Percentiles rank a stretch among this genome's conserved stretches.
phyloP scores from a whole-genome alignment of 2,888 invertebrate genomes.

The Agonopterix heracliana region DNA sequence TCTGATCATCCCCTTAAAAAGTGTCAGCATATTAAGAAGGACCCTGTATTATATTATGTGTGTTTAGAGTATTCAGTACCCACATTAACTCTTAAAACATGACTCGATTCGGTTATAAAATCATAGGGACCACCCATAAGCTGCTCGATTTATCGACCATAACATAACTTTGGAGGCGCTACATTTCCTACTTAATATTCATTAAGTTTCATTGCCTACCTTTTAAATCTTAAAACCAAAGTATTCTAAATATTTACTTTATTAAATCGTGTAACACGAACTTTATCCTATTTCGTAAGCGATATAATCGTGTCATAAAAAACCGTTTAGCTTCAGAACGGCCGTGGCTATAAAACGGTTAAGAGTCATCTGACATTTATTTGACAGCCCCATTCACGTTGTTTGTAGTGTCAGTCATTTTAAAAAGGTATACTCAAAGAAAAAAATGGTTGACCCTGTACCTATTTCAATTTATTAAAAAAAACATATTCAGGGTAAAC shows the following conservation, averaged over 20 bases:
- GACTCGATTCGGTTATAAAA: no score
- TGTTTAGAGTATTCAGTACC: no score
- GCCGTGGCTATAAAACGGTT: slow-evolving; percentile 30
- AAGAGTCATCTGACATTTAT: slow-evolving; percentile 44
- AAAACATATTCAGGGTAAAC: no score
- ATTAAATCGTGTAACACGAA: slow-evolving; percentile 2
- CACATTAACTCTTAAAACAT: no score
- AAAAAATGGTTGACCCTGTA: no score
- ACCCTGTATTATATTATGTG: no score
- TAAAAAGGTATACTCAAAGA: not conserved
- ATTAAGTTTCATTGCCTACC: not conserved
- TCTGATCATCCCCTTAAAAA: no score
- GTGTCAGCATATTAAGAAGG: no score
- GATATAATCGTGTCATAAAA: slow-evolving; percentile 46
- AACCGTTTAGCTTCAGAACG: slow-evolving; percentile 36
- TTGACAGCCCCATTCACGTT: slow-evolving; percentile 25
- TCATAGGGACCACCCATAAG: no score
- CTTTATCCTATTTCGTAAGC: slow-evolving; percentile 1
- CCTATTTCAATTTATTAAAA: no score
- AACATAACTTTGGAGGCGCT: not conserved
- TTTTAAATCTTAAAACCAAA: not conserved
- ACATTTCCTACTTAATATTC: not conserved
- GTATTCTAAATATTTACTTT: no score
- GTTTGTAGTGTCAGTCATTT: not conserved
- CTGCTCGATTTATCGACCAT: no score